These are phyloP conservation scores for Lethenteron reissneri DNA, from an alignment of 2,113 vertebrate genomes.

Conservation along the genomic window DNA sequence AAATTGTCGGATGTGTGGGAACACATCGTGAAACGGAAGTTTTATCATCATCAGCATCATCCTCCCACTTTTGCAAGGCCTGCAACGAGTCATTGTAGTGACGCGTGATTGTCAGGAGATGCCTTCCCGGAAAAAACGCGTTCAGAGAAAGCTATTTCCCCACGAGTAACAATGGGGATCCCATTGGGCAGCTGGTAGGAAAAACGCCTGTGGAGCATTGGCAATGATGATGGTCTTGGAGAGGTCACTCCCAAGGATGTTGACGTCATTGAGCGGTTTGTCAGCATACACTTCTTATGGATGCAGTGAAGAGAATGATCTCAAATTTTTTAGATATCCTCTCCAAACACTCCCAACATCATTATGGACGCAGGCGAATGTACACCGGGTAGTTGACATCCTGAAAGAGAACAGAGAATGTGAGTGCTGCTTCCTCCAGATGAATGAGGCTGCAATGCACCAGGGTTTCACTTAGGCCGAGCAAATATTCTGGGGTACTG, in stretches of 20 bases:
- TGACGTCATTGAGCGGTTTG: constrained; percentile 91
- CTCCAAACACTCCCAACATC: constrained; percentile 85
- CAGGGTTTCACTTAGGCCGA: constrained; percentile 95
- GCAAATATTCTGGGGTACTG: constrained; percentile 90
- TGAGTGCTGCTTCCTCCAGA: constrained; percentile 88
- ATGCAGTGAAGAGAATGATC: constrained; percentile 99
- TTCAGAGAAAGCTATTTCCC: constrained; percentile 96
- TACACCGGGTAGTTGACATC: constrained; percentile 99
- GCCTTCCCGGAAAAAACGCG: constrained; percentile 95
- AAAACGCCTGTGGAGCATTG: constrained; percentile 99
- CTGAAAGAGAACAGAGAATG: constrained; percentile 94
- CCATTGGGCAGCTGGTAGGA: constrained; percentile 68
- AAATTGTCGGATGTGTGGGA: no score
- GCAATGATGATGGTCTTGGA: constrained; percentile 99
- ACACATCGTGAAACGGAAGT: no score
- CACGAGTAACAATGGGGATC: constrained; percentile 98
- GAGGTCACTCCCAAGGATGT: constrained; percentile 92
- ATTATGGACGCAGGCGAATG: constrained; percentile 74
- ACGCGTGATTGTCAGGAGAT: constrained; percentile 10
- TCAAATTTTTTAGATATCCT: constrained; percentile 98
- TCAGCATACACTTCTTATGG: constrained; percentile 98
- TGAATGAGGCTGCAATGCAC: constrained; percentile 97
- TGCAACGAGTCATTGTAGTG: no score
- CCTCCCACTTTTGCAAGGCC: no score
- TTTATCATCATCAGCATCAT: no score